phyloP scores from a whole-genome alignment of 1,140 invertebrate genomes.

The Trichogramma pretiosum region DNA sequence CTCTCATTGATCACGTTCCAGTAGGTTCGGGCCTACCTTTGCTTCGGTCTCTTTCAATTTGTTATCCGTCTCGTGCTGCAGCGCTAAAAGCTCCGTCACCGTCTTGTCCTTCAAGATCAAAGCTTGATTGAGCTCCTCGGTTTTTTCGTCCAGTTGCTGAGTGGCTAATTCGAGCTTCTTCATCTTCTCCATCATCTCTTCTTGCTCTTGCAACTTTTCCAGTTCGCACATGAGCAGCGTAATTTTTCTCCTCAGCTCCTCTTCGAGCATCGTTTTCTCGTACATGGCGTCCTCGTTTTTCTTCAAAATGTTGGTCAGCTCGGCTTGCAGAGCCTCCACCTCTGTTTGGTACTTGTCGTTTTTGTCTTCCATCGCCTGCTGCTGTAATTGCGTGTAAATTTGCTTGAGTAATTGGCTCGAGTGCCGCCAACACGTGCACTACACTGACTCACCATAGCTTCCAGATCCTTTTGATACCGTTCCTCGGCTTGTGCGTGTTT shows the following conservation, averaged over 20 bases:
- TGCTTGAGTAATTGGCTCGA: too few relatives aligned
- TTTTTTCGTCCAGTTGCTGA: constrained; percentile 13
- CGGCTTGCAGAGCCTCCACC: constrained; percentile 21
- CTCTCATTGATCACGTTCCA: too few relatives aligned
- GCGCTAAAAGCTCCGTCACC: constrained; percentile 14
- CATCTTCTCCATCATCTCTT: constrained; percentile 15
- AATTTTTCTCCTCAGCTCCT: constrained; percentile 16
- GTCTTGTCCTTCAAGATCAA: constrained; percentile 16
- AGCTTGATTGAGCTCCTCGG: constrained; percentile 15
- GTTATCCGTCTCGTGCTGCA: constrained; percentile 19
- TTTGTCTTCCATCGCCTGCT: constrained; percentile 25
- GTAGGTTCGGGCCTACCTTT: too few relatives aligned
- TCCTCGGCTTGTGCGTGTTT: constrained; percentile 24
- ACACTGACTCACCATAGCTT: constrained; percentile 31
- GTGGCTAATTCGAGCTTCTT: constrained; percentile 12
- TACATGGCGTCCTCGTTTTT: constrained; percentile 25
- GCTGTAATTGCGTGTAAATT: constrained; percentile 30
- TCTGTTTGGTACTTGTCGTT: constrained; percentile 27
- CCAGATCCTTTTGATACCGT: constrained; percentile 30
- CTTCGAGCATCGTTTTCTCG: constrained; percentile 1
- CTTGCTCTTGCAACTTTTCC: constrained; percentile 6
- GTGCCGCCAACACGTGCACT: too few relatives aligned
- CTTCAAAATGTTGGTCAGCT: constrained; percentile 23
- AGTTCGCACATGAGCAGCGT: constrained; percentile 21
- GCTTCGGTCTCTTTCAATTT: constrained; percentile 12